Conservation (phyloP, 1,140 invertebrate species). For the Lordiphosa stackelbergi region DNA sequence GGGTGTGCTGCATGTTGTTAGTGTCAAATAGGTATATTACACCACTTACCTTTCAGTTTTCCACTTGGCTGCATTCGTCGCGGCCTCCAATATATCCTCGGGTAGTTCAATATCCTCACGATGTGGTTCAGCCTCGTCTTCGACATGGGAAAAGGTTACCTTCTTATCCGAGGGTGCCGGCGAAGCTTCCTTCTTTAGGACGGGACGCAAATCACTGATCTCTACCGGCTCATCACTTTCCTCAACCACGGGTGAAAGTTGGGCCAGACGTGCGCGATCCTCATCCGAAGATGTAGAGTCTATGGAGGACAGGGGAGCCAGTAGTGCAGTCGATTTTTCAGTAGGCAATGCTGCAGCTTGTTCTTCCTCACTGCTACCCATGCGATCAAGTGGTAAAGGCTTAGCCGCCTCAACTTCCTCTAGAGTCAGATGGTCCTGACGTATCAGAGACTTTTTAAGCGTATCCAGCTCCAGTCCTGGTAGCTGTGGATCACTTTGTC, state of each 20-base stretch:
- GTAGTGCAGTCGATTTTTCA: conserved; percentile 27
- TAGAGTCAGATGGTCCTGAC: conserved; percentile 52
- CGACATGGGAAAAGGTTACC: conserved; percentile 75
- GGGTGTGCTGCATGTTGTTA: conserved; percentile 36
- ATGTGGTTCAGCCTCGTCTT: conserved; percentile 75
- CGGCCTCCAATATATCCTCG: conserved; percentile 60
- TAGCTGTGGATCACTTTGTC: conserved; percentile 53
- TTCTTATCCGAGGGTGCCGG: conserved; percentile 74
- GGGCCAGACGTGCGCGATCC: conserved; percentile 47
- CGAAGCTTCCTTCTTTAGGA: conserved; percentile 69
- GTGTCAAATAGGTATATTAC: conserved; percentile 16
- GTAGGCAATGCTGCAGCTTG: conserved; percentile 35
- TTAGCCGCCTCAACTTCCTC: conserved; percentile 64
- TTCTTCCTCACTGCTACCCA: conserved; percentile 76
- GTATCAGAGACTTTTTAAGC: conserved; percentile 57
- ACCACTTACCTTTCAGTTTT: conserved; percentile 64
- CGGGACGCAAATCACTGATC: conserved; percentile 32
- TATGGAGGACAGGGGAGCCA: conserved; percentile 71
- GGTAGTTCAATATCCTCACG: conserved; percentile 70
- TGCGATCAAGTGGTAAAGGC: conserved; percentile 63
- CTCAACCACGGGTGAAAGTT: conserved; percentile 61
- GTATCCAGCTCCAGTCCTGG: conserved; percentile 50
- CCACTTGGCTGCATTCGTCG: conserved; percentile 45
- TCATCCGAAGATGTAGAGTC: conserved; percentile 75
- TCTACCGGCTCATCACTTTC: conserved; percentile 61